Conservation (phyloP, 2,113 vertebrate genomes). For the Illadopsis cleaveri region DNA sequence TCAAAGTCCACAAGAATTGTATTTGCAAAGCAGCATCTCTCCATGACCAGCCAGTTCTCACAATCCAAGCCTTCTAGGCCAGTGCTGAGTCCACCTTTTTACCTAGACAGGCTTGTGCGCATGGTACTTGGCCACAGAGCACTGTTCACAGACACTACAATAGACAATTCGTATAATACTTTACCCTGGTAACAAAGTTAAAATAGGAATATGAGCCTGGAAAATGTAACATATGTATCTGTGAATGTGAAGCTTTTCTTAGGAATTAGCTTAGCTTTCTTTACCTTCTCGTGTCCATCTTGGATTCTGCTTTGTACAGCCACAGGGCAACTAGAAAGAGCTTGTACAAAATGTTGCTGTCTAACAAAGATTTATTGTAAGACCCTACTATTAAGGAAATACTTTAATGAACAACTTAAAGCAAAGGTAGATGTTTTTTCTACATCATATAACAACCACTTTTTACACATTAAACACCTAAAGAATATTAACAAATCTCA, state of each 20-base stretch:
- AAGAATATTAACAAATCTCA: background rate
- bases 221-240: background rate
- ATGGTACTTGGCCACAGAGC: background rate
- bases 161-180: background rate
- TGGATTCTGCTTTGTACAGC: background rate
- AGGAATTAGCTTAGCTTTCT: background rate
- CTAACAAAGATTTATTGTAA: background rate
- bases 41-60: background rate
- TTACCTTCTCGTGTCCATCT: background rate
- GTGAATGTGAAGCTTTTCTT: background rate
- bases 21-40: background rate
- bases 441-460: background rate
- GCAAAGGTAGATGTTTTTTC: background rate
- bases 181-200: background rate
- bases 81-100: background rate
- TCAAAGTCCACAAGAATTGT: background rate
- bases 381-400: background rate
- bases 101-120: background rate
- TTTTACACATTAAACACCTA: background rate
- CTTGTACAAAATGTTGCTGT: background rate
- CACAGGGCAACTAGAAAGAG: background rate
- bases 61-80: background rate
- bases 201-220: background rate
- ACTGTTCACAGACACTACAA: background rate
- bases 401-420: background rate